Conservation (phyloP, 2,888 invertebrate genomes). For the Cosmopolites sordidus region DNA sequence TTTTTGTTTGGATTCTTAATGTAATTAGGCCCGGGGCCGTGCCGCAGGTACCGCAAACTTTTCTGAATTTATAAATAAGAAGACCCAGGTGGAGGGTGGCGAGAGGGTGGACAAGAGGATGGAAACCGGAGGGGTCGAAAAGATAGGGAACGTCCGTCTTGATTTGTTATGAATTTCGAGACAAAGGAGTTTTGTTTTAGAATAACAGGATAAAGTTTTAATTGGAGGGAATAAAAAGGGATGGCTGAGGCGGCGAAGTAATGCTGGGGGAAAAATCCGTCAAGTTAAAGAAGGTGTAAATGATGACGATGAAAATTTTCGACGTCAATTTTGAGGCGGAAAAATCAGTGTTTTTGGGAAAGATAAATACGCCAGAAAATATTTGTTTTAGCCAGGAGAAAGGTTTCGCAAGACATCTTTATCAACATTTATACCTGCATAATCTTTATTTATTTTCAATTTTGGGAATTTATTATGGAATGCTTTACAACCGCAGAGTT, state of each 20-base stretch:
- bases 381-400: no score
- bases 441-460: no score
- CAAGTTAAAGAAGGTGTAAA: no score
- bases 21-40: not conserved
- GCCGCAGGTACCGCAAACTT: not conserved
- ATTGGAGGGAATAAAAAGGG: not conserved
- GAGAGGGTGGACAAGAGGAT: not conserved
- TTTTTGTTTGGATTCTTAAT: slow-evolving; percentile 1
- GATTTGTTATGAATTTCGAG: not conserved
- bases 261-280: no score
- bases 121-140: not conserved
- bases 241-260: not conserved
- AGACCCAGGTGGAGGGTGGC: not conserved
- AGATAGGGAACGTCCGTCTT: not conserved
- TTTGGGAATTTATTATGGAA: no score
- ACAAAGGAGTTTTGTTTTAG: slow-evolving; percentile 1
- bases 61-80: slow-evolving; percentile 1
- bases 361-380: no score
- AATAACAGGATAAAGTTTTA: not conserved
- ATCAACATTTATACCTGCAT: no score
- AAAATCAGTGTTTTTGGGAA: no score
- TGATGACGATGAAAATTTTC: no score
- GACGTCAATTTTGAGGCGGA: no score
- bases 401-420: no score
- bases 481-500: no score